Base-by-base conservation (phyloP, 2,888 invertebrate genomes). In the Nymphalis c-album region DNA sequence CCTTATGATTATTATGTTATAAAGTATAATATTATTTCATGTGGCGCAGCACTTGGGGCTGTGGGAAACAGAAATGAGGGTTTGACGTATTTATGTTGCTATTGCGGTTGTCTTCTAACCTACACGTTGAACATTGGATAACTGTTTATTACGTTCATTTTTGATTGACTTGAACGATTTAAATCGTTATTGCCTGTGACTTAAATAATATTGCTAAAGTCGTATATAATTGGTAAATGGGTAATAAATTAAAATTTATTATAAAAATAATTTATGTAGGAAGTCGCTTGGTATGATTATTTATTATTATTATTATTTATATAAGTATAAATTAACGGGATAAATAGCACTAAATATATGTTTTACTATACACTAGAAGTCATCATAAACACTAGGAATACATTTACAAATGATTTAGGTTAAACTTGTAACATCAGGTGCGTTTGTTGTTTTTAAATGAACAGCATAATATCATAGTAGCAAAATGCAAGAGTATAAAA, bases 21-120 rank as follows among this genome's bases (percentile, higher is more conserved):
- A 70, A 62, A 66, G 63, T 60, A 26, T 40, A 58, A 20, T 48
- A 20, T 64, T 47, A 61, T 60, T 20, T 20, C 22, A 48, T 45
- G 40, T 62, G 60, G 40, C 51, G 20, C 63, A 55, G 61, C 59
- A 22, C 63, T 55, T 65, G 71, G 71, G 80, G 79, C 85, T 87
- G 87, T 88, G 87, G 83, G 87, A 87, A 86, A 73, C 75, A 75
- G 80, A 73, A 76, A 77, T 76, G 70, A 72, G 75, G 75, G 73
- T 77, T 75, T 73, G 73, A 71, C 73, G 74, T 77, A 77, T 77
- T 77, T 75, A 73, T 76, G 74, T 69, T 71, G 71, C 67, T 61
- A 67, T 71, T 72, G 66, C 71, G 68, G 72, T 72, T 71, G 73
- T 72, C 73, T 69, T 68, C 64, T 71, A 68, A 73, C 69, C 65